Conservation (phyloP, 2,113 vertebrate species). For the Prinia subflava region DNA sequence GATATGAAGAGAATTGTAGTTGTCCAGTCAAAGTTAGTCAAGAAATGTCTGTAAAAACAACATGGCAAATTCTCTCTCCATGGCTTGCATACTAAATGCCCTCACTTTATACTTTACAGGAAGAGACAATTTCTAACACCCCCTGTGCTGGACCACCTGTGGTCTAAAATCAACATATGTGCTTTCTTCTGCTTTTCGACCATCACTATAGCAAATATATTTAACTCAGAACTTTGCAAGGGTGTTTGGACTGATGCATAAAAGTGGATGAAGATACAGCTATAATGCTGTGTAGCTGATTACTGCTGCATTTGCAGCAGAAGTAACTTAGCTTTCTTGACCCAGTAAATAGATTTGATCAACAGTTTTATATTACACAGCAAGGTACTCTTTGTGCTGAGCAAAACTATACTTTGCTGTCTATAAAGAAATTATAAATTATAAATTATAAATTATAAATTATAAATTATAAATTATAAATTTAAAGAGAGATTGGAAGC, state of each 20-base stretch:
- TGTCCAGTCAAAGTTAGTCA: neutral
- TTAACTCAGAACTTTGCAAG: neutral
- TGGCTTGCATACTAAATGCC: neutral
- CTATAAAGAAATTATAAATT: neutral
- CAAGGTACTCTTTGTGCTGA: neutral
- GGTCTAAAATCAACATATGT: neutral
- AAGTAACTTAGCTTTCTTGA: neutral
- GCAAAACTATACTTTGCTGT: neutral
- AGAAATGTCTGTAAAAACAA: neutral
- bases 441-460: neutral
- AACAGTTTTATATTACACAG: neutral
- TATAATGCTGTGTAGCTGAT: neutral
- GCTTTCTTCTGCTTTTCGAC: neutral
- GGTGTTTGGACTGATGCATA: neutral
- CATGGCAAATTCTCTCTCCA: neutral
- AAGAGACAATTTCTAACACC: neutral
- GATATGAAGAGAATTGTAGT: neutral
- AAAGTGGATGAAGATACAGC: neutral
- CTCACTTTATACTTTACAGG: neutral
- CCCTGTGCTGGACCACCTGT: neutral
- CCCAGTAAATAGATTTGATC: neutral
- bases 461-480: neutral
- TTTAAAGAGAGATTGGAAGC: neutral
- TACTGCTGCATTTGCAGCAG: neutral
- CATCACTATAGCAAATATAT: neutral